Evolutionary conservation across 2,888 invertebrate species (phyloP), one percentile per base, ranked within the genome.

Genomic region (Pristionchus entomophagus): DNA sequence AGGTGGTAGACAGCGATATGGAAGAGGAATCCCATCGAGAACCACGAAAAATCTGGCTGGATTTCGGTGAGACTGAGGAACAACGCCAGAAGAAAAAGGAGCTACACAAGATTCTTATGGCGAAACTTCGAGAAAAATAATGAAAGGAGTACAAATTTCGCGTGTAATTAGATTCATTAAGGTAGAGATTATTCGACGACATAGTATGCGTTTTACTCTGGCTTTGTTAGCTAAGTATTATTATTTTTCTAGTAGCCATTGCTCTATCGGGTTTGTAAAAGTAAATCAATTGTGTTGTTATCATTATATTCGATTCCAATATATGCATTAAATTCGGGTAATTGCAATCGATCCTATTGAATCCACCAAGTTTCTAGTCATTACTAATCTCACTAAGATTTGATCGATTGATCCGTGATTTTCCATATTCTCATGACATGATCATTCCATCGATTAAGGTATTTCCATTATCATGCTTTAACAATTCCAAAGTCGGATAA

Each of bases 351-450:
- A n/a, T 45, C 73, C 73, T n/a, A 41, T 73, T 41, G 45, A 45
- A 41, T 73, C 32, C 73, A 32, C 22, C 41, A 73, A 19, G 26
- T 26, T 41, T 73, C 73, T 73, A 73, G 73, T 73, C 73, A 45
- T 38, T 73, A n/a, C 17, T 45, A 73, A 73, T 73, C 73, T 73
- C 73, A 73, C 41, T 73, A 41, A 22, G 73, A 73, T 38, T 73
- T 4, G 26, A 26, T 41, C 32, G 26, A 45, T 41, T 38, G n/a
- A 26, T 45, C 73, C 73, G 73, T 73, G 73, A 73, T 73, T 73
- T 19, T 26, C 41, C n/a, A n/a, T 38, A 17, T 73, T 41, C 73
- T 73, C 73, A 73, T 73, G 73, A 73, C 73, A 45, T 45, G 41
- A 73, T 38, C 73, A 73, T 73, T 73, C 73, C 73, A 26, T 35